phyloP scores from a whole-genome alignment of 2,888 invertebrate genomes.

The Schizotus pectinicornis region DNA sequence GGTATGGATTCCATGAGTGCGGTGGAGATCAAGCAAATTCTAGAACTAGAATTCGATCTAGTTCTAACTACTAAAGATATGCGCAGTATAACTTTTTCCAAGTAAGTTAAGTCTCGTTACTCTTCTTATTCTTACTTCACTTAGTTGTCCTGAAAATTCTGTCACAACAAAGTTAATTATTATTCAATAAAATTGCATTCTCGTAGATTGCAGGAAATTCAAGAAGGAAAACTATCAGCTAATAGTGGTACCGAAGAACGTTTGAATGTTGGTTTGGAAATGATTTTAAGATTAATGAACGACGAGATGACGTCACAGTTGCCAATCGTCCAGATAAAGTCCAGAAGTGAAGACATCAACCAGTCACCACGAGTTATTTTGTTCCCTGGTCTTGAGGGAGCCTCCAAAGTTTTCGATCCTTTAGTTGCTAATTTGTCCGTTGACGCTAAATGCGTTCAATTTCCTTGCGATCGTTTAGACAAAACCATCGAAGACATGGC shows the following conservation, averaged over 20 bases:
- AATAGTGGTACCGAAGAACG: constrained; percentile 2
- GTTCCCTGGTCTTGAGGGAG: not conserved
- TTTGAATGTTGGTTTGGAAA: constrained; percentile 58
- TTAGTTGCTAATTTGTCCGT: not conserved
- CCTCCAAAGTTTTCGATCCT: not conserved
- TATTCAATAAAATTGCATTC: too few relatives aligned
- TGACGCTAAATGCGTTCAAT: not conserved
- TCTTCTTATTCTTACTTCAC: too few relatives aligned
- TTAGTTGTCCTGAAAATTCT: too few relatives aligned
- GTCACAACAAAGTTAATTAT: too few relatives aligned
- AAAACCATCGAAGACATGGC: too few relatives aligned
- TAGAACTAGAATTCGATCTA: constrained; percentile 88
- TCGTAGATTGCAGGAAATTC: constrained; percentile 64
- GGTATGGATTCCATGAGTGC: constrained; percentile 98
- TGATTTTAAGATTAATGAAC: constrained; percentile 68
- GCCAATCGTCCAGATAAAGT: constrained; percentile 56
- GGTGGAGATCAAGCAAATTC: constrained; percentile 91
- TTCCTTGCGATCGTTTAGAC: not conserved
- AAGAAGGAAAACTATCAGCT: constrained; percentile 55
- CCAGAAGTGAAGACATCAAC: not conserved
- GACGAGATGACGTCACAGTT: constrained; percentile 65
- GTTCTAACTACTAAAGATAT: constrained; percentile 86
- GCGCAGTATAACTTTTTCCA: constrained; percentile 78
- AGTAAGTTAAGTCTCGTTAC: too few relatives aligned
- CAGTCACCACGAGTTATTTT: not conserved